phyloP scores from a whole-genome alignment of 1,140 invertebrate genomes.

The Atta texana region DNA sequence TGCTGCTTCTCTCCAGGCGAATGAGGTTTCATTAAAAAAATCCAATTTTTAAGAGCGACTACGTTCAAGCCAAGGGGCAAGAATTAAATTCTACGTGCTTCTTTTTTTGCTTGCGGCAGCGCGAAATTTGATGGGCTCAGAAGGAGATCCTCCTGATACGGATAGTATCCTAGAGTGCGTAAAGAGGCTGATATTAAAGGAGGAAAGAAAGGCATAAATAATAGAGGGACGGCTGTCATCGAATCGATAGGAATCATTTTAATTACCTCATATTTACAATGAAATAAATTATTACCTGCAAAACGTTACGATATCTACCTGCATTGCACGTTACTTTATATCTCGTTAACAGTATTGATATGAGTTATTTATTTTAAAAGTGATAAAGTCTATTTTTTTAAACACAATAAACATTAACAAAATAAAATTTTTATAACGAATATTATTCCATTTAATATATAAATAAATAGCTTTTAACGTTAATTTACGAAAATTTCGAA shows the following conservation, averaged over 20 bases:
- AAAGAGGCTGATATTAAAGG: conserved; percentile 49
- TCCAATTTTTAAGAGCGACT: conserved; percentile 73
- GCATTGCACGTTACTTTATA: not conserved
- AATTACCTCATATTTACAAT: conserved; percentile 1
- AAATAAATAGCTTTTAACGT: not conserved
- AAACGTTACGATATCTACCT: not conserved
- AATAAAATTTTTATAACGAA: not conserved
- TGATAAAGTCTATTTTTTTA: not conserved
- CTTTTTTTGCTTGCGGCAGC: conserved; percentile 71
- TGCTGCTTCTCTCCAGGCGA: conserved; percentile 66
- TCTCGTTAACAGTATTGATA: not conserved
- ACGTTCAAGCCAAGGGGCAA: conserved; percentile 71
- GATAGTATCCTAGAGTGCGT: conserved; percentile 50
- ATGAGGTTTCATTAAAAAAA: conserved; percentile 76
- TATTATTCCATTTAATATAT: not conserved
- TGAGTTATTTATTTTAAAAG: conserved; percentile 3
- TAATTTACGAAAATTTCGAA: not conserved
- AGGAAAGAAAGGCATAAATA: conserved; percentile 6
- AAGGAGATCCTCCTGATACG: conserved; percentile 37
- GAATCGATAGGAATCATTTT: not conserved
- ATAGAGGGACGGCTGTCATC: not conserved
- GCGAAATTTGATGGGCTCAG: conserved; percentile 66
- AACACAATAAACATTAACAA: not conserved
- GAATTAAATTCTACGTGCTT: conserved; percentile 73
- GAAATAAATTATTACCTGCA: not conserved